Conservation (phyloP, 1,140 invertebrate species). For the Drosophila nasuta region DNA sequence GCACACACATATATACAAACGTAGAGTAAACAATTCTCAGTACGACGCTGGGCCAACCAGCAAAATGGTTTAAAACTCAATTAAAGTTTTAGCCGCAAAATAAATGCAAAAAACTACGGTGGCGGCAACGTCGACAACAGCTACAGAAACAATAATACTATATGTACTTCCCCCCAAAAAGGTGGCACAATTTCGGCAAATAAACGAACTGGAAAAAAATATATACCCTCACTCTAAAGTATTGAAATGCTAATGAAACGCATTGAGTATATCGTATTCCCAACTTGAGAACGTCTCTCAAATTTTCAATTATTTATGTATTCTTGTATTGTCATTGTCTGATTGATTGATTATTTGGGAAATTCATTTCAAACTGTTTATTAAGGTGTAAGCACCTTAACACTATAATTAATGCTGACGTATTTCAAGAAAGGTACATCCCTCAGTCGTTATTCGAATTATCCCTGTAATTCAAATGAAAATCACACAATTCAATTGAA, state of each 20-base stretch:
- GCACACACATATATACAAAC: neutral
- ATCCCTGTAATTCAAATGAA: conserved; percentile 76
- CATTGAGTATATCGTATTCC: neutral
- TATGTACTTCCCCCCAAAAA: conserved; percentile 14
- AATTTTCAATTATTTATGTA: too few relatives aligned
- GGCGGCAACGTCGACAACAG: conserved; percentile 55
- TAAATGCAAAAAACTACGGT: conserved; percentile 76
- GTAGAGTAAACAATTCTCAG: conserved; percentile 32
- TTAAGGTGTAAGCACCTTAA: too few relatives aligned
- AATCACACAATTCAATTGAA: conserved; percentile 80
- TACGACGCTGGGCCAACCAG: conserved; percentile 45
- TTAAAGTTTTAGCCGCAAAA: conserved; percentile 85
- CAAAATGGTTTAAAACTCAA: conserved; percentile 84
- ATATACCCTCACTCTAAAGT: conserved; percentile 6
- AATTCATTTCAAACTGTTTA: too few relatives aligned
- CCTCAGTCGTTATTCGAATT: conserved; percentile 11
- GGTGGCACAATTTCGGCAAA: conserved; percentile 19
- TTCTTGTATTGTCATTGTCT: too few relatives aligned
- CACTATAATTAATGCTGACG: too few relatives aligned
- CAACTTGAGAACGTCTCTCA: too few relatives aligned
- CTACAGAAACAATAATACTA: conserved; percentile 46
- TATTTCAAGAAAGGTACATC: neutral
- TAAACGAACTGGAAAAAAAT: neutral
- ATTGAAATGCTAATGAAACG: neutral
- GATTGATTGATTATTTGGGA: too few relatives aligned